Percentiles rank a stretch among this genome's conserved stretches.
These are phyloP conservation scores for Semibalanus balanoides DNA, from an alignment of 1,140 invertebrate genomes.

Conservation along the genomic window DNA sequence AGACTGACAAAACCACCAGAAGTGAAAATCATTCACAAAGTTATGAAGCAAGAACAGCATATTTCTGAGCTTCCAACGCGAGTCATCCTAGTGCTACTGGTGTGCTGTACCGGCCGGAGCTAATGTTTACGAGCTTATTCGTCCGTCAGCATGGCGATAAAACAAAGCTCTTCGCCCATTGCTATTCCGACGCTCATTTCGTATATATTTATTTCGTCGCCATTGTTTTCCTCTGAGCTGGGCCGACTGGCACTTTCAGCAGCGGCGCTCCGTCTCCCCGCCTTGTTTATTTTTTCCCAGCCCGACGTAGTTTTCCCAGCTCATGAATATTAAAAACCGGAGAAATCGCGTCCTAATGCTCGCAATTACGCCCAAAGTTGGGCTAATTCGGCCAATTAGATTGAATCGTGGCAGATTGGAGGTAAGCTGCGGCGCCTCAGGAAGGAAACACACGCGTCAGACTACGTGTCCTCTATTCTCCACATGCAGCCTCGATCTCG, in stretches of 20 bases:
- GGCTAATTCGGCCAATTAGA: background rate
- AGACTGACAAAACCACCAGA: too few relatives aligned
- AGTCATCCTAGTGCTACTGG: too few relatives aligned
- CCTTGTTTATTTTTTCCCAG: background rate
- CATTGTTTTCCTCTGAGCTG: background rate
- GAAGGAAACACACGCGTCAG: too few relatives aligned
- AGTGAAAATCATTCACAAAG: too few relatives aligned
- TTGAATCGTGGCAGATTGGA: background rate
- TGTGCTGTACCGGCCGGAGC: too few relatives aligned
- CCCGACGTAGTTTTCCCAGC: background rate
- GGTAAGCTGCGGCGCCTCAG: too few relatives aligned
- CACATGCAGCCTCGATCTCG: too few relatives aligned
- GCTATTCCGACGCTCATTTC: background rate
- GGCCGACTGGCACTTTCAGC: background rate
- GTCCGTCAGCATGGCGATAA: too few relatives aligned
- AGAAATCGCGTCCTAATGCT: background rate
- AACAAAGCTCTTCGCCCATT: background rate
- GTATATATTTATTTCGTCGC: background rate
- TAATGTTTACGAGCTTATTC: too few relatives aligned
- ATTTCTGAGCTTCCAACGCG: too few relatives aligned
- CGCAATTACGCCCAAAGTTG: background rate
- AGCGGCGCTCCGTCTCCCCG: background rate
- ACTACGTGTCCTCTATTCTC: too few relatives aligned
- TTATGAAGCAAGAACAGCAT: too few relatives aligned
- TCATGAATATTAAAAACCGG: background rate